Evolutionary conservation across 2,888 invertebrate genomes (phyloP).

Genomic region (Lomographa bimaculata): DNA sequence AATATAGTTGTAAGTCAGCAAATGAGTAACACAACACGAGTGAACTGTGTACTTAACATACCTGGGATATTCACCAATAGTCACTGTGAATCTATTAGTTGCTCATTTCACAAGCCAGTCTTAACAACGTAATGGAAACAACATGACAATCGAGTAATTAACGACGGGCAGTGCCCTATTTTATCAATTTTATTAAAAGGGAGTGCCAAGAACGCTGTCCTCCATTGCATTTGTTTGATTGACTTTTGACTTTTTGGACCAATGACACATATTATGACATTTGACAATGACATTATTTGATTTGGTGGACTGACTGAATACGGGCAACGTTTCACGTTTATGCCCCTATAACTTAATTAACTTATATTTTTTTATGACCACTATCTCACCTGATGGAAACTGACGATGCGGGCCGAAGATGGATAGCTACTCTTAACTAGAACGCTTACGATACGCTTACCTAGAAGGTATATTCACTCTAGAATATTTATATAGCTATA

Average conservation of each 20-base stretch:
- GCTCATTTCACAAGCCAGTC: conserved; percentile 13
- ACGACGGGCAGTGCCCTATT: conserved; percentile 4
- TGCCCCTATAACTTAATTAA: too few relatives aligned
- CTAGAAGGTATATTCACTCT: too few relatives aligned
- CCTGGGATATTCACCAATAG: conserved; percentile 9
- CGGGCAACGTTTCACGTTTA: not conserved
- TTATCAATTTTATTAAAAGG: conserved; percentile 41
- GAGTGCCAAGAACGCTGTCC: conserved; percentile 49
- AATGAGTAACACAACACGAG: conserved; percentile 6
- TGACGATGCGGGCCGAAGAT: too few relatives aligned
- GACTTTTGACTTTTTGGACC: conserved; percentile 11
- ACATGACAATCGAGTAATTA: too few relatives aligned
- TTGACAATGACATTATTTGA: conserved; percentile 9
- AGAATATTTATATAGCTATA: too few relatives aligned
- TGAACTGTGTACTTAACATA: too few relatives aligned
- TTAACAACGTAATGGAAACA: conserved; percentile 7
- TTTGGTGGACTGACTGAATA: too few relatives aligned
- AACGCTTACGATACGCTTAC: too few relatives aligned
- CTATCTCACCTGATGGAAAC: too few relatives aligned
- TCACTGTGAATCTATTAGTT: conserved; percentile 7
- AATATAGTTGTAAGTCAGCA: conserved; percentile 1
- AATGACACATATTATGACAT: conserved; percentile 11
- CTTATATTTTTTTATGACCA: too few relatives aligned
- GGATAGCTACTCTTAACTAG: too few relatives aligned
- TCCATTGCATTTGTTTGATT: conserved; percentile 30